Evolutionary conservation across 2,888 invertebrate species (phyloP).

Genomic region (Listrodromus nycthemerus): DNA sequence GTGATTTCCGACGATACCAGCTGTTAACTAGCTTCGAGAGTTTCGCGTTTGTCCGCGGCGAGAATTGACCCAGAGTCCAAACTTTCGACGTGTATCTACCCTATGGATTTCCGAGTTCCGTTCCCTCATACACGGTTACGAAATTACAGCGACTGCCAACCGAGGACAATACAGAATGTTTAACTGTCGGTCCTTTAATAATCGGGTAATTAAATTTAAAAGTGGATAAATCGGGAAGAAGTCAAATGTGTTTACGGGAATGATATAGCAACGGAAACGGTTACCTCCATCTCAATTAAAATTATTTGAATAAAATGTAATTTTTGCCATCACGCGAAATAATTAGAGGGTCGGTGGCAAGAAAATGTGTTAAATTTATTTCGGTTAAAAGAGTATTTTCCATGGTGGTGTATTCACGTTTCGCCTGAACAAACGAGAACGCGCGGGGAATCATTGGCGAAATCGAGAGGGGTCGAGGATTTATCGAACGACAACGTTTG

Average conservation of each 20-base stretch:
- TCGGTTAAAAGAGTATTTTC: background rate
- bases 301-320: background rate
- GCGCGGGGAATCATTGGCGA: background rate
- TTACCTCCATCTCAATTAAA: background rate
- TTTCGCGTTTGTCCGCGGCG: conserved; percentile 39
- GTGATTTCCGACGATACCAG: conserved; percentile 37
- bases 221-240: too few relatives aligned
- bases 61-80: conserved; percentile 12
- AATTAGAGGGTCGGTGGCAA: background rate
- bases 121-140: background rate
- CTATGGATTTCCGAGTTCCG: background rate
- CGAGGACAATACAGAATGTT: too few relatives aligned
- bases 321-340: background rate
- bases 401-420: background rate
- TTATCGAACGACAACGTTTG: conserved; percentile 18
- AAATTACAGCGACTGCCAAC: background rate
- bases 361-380: background rate
- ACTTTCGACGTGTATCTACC: background rate
- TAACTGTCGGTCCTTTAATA: too few relatives aligned
- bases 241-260: too few relatives aligned
- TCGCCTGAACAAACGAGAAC: background rate
- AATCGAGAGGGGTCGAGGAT: background rate
- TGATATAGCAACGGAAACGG: background rate
- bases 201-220: too few relatives aligned
- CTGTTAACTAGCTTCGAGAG: conserved; percentile 4